These are phyloP conservation scores for Tetranychus piercei DNA, from an alignment of 2,888 invertebrate genomes.

Conservation along the genomic window DNA sequence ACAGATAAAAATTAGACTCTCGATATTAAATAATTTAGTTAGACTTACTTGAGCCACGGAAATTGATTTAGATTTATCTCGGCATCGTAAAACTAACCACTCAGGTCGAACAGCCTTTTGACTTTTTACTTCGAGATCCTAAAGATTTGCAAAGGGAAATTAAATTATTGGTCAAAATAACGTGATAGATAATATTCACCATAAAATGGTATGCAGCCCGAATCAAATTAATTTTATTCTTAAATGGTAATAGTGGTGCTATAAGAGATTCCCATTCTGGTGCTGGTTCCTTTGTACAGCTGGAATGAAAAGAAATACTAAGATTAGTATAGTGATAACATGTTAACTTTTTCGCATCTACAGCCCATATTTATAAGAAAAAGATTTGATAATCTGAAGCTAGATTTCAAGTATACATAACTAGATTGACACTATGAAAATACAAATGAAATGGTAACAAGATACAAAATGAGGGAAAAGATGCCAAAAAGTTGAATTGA, in stretches of 20 bases:
- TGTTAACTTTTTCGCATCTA: background rate
- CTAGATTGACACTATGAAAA: too few species aligned
- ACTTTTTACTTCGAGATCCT: slow-evolving; percentile 40
- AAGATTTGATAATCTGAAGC: too few species aligned
- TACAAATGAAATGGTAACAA: too few species aligned
- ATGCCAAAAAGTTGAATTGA: too few species aligned
- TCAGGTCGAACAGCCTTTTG: slow-evolving; percentile 38
- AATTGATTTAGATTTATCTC: background rate
- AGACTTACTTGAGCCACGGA: background rate
- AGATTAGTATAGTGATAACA: background rate
- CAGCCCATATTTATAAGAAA: too few species aligned
- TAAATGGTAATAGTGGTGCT: slow-evolving; percentile 29
- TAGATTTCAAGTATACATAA: too few species aligned
- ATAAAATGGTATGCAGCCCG: slow-evolving; percentile 41
- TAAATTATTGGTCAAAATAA: background rate
- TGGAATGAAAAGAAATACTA: background rate
- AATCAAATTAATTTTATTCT: slow-evolving; percentile 45
- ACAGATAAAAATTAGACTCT: background rate
- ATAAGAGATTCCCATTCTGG: background rate
- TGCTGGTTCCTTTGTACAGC: background rate
- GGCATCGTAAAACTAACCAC: slow-evolving; percentile 31
- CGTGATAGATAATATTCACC: slow-evolving; percentile 35
- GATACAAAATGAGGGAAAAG: too few species aligned
- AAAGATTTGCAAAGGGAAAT: slow-evolving; percentile 13
- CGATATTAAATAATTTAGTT: background rate